Percentiles rank a stretch among this genome's conserved stretches.
Conservation (phyloP, 2,888 invertebrate species). For the Caenorhabditis angaria region DNA sequence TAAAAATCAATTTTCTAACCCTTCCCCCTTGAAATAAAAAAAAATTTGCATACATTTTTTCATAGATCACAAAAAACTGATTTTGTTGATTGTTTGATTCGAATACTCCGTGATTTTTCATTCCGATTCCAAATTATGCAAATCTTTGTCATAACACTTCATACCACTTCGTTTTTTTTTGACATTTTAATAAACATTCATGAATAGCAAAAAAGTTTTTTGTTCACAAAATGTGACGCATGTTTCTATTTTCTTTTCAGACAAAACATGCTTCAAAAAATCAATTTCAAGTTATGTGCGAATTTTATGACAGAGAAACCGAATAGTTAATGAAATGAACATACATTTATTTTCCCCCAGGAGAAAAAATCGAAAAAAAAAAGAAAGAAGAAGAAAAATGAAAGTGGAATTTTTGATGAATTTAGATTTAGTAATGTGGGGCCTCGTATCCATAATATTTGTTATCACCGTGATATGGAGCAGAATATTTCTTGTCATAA, state of each 20-base stretch:
- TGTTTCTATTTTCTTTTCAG: not conserved
- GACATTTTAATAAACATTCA: no score
- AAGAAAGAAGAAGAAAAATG: not conserved
- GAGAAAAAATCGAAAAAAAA: conserved; percentile 4
- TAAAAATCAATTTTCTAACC: no score
- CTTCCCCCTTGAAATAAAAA: no score
- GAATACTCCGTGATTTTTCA: no score
- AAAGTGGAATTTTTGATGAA: not conserved
- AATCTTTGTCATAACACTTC: no score
- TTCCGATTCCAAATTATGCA: no score
- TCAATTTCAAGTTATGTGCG: not conserved
- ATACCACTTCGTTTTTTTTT: no score
- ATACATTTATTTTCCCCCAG: conserved; percentile 18
- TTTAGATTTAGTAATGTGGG: conserved; percentile 27
- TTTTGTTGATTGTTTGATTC: no score
- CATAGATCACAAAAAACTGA: not conserved
- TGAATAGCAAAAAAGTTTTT: no score
- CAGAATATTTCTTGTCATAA: conserved; percentile 19
- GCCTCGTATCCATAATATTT: conserved; percentile 46
- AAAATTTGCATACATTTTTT: no score
- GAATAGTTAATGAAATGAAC: not conserved
- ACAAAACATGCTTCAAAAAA: not conserved
- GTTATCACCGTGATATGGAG: conserved; percentile 37
- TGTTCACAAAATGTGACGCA: not conserved
- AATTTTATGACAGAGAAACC: not conserved